Evolutionary conservation across 2,113 vertebrate genomes (phyloP).

Genomic region (Motacilla alba): DNA sequence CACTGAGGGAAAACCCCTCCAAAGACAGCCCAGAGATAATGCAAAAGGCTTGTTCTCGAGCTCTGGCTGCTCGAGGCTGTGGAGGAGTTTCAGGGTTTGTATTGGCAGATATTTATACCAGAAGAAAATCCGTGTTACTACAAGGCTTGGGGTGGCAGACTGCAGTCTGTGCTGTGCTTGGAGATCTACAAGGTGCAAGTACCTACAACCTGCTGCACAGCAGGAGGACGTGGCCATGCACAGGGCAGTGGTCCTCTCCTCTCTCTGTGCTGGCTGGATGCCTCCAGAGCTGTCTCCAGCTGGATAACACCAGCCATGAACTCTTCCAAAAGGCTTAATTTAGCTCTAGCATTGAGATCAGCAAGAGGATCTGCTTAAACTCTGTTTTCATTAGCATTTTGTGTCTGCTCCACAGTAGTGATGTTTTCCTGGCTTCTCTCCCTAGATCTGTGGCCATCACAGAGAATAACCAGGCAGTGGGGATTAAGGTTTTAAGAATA

Average conservation of each 20-base stretch:
- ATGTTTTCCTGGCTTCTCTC: neutral
- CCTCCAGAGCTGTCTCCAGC: neutral
- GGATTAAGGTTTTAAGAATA: neutral
- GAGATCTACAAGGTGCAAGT: neutral
- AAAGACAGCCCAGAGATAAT: neutral
- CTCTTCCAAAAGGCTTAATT: slow-evolving; percentile 1
- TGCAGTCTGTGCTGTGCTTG: neutral
- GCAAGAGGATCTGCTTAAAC: neutral
- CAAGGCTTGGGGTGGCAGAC: neutral
- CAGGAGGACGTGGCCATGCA: rapidly evolving
- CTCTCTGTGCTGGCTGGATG: neutral
- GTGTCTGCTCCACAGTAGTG: neutral
- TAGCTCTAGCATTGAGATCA: neutral
- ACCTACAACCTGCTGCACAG: neutral
- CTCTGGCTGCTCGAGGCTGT: neutral
- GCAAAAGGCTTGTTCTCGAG: neutral
- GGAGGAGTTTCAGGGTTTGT: neutral
- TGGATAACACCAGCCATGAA: neutral
- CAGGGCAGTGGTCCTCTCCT: neutral
- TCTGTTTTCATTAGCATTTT: neutral
- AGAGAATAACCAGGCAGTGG: neutral
- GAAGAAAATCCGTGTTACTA: neutral
- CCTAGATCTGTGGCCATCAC: neutral
- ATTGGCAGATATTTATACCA: neutral
- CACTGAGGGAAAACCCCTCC: neutral